Conservation (phyloP, 2,888 invertebrate genomes). For the Mimumesa dahlbomi region DNA sequence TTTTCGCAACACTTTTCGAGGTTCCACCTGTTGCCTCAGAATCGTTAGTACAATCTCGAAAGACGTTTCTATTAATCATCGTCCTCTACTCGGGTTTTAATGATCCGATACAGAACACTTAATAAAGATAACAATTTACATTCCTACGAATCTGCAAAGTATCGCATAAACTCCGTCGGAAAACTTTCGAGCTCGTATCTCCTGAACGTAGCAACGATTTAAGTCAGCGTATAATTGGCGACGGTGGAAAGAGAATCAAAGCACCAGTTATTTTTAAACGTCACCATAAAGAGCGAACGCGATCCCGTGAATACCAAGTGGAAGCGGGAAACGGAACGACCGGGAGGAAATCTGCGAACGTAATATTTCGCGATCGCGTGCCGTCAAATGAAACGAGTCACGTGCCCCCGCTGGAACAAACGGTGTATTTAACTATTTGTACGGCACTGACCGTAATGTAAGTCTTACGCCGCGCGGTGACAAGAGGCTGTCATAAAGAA, state of each 20-base stretch:
- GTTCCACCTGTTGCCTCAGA: too few species aligned
- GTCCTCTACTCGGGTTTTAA: too few species aligned
- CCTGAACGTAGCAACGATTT: not conserved
- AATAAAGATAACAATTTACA: too few species aligned
- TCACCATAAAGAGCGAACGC: not conserved
- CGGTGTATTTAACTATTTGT: slow-evolving; percentile 18
- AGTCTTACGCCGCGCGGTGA: slow-evolving; percentile 52
- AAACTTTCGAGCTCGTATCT: not conserved
- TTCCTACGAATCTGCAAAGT: not conserved
- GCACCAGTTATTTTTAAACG: not conserved
- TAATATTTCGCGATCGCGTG: not conserved
- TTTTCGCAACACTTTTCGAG: too few species aligned
- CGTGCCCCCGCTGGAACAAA: slow-evolving; percentile 16
- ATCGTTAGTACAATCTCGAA: too few species aligned
- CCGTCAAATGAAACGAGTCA: slow-evolving; percentile 34
- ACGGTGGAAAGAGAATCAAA: not conserved
- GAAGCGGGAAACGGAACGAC: not conserved
- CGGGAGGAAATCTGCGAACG: not conserved
- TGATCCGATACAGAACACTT: too few species aligned
- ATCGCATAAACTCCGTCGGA: not conserved
- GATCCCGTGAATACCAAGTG: not conserved
- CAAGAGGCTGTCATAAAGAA: slow-evolving; percentile 67
- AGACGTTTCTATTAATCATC: too few species aligned
- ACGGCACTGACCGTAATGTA: slow-evolving; percentile 49
- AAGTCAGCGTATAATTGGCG: not conserved